phyloP scores from a whole-genome alignment of 2,113 vertebrate genomes.

The Rhizomys pruinosus region DNA sequence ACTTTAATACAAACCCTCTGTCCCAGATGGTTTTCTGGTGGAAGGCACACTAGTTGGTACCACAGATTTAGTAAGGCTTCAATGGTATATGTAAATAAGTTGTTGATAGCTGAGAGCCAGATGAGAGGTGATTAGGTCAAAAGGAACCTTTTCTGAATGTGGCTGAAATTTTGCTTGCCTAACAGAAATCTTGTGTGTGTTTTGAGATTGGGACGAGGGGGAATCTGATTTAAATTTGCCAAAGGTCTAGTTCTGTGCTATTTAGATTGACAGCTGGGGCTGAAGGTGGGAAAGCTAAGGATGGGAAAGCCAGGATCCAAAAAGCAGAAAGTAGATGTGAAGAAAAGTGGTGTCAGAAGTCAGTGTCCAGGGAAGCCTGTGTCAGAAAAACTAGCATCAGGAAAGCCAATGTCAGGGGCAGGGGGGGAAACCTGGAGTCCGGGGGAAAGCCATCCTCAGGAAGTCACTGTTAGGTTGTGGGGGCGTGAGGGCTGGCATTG shows the following conservation, averaged over 20 bases:
- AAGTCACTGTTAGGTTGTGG: no score
- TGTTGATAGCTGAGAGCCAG: rapidly evolving
- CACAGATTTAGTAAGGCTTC: background rate
- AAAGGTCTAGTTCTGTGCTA: background rate
- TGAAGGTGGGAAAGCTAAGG: background rate
- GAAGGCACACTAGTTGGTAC: background rate
- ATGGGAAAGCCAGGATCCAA: background rate
- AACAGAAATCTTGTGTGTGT: rapidly evolving
- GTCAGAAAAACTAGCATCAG: no score
- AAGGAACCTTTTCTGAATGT: background rate
- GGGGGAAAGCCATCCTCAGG: no score
- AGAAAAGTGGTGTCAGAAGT: background rate
- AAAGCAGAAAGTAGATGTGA: background rate
- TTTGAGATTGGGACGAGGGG: no score
- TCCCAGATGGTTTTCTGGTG: rapidly evolving
- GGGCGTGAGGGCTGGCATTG: no score
- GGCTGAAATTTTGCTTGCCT: background rate
- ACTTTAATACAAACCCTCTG: background rate
- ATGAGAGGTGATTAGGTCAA: background rate
- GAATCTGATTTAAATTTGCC: background rate
- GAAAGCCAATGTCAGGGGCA: no score
- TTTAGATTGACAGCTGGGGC: background rate
- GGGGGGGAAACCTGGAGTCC: no score
- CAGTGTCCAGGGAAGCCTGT: no score
- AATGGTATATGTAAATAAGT: no score